phyloP scores from a whole-genome alignment of 2,113 vertebrate genomes.

The Sceloporus tristichus region DNA sequence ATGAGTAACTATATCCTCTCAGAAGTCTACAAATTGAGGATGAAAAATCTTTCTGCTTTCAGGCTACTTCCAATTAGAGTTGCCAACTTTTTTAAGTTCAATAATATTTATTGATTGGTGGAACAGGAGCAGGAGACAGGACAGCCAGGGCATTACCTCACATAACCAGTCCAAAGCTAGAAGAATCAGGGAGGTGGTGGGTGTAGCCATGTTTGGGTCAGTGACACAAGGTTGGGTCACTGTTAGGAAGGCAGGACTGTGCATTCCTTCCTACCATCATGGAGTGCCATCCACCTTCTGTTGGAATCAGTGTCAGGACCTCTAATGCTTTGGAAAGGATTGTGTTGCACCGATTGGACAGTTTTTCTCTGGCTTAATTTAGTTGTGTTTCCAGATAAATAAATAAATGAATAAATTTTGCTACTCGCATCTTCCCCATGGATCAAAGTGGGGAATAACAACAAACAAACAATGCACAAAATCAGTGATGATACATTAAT shows the following conservation, averaged over 20 bases:
- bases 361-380: neutral
- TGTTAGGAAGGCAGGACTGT: neutral
- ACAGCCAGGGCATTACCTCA: neutral
- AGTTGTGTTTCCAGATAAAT: neutral
- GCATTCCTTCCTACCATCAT: neutral
- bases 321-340: neutral
- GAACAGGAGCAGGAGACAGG: neutral
- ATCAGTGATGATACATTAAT: too few relatives aligned
- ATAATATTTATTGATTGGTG: neutral
- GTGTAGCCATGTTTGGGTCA: neutral
- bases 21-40: neutral
- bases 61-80: neutral
- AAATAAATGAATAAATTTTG: too few relatives aligned
- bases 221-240: neutral
- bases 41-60: slow-evolving; percentile 8
- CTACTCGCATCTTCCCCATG: too few relatives aligned
- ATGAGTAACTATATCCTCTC: neutral
- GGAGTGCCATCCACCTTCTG: neutral
- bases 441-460: too few relatives aligned
- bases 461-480: too few relatives aligned
- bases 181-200: neutral
- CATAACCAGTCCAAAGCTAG: neutral
- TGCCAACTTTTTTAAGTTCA: neutral
- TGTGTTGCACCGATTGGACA: too few relatives aligned
- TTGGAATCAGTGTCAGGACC: neutral